Percentiles rank a stretch among this genome's conserved stretches.
These are phyloP conservation scores for Halichoeres trimaculatus DNA, from an alignment of 2,113 vertebrate genomes.

Conservation along the genomic window DNA sequence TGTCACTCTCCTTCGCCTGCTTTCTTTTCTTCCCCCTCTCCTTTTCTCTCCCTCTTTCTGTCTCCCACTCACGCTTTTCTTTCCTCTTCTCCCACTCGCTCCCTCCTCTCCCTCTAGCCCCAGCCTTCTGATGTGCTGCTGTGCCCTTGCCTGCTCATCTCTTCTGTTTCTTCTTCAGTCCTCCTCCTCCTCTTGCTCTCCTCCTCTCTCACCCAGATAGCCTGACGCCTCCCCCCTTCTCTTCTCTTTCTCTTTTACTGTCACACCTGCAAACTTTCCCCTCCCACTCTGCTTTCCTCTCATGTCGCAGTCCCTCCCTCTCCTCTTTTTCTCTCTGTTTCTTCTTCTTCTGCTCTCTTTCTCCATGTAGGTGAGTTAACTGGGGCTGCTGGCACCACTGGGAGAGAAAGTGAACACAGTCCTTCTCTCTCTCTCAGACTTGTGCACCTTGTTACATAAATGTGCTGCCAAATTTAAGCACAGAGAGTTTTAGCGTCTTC, in stretches of 20 bases:
- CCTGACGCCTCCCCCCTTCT: constrained; percentile 62
- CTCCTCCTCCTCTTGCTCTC: constrained; percentile 20
- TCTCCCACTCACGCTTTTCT: constrained; percentile 59
- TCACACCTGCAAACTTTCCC: constrained; percentile 83
- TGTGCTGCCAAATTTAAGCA: constrained; percentile 28
- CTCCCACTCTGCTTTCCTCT: constrained; percentile 64
- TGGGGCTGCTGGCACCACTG: constrained; percentile 81
- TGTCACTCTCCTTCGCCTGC: constrained; percentile 58
- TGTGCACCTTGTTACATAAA: constrained; percentile 58
- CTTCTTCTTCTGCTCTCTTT: constrained; percentile 65
- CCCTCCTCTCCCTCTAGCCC: constrained; percentile 68
- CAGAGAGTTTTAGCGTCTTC: background rate
- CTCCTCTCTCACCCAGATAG: constrained; percentile 75
- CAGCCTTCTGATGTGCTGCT: constrained; percentile 77
- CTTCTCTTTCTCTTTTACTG: constrained; percentile 67
- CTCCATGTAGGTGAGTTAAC: constrained; percentile 83
- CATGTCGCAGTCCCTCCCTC: constrained; percentile 18
- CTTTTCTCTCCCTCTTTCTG: constrained; percentile 29
- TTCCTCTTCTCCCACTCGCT: constrained; percentile 66
- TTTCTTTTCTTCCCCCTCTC: constrained; percentile 25
- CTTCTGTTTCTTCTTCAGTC: constrained; percentile 68
- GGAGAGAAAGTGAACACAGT: constrained; percentile 60
- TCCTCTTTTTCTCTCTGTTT: too few relatives aligned
- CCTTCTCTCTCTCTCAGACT: constrained; percentile 27
- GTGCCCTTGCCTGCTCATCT: constrained; percentile 81